phyloP scores from a whole-genome alignment of 2,797 vertebrate species.

The Xerus rutilus region DNA sequence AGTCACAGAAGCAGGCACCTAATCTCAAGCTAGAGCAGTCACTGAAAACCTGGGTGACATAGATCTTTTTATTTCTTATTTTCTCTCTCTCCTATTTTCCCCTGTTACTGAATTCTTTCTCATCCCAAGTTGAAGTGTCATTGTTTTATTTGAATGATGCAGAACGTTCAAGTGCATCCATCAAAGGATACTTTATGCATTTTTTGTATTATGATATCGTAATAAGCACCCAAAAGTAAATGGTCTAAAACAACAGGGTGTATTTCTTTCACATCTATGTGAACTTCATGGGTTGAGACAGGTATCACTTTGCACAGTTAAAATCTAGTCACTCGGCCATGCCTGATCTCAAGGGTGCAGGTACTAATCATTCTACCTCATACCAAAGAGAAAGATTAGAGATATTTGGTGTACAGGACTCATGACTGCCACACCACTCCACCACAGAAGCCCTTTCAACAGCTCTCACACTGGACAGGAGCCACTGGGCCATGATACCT shows the following conservation, averaged over 20 bases:
- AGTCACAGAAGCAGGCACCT: not conserved
- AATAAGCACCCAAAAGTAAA: not conserved
- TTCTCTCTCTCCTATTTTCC: not conserved
- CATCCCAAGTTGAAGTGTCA: not conserved
- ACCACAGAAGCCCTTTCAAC: not conserved
- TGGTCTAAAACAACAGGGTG: not conserved
- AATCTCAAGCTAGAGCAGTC: not conserved
- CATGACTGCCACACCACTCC: not conserved
- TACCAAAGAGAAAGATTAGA: not conserved
- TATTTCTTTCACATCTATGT: not conserved
- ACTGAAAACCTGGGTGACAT: not conserved
- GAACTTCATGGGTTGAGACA: not conserved
- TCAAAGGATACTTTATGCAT: not conserved
- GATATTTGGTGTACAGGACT: not conserved
- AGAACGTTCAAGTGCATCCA: not conserved
- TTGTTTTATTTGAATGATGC: not conserved
- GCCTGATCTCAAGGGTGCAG: not conserved
- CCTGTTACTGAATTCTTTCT: not conserved
- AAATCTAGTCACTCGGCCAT: not conserved
- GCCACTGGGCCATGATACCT: not conserved
- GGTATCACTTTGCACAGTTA: not conserved
- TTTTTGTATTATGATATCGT: not conserved
- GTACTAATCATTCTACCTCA: not conserved
- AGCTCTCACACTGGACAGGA: not conserved
- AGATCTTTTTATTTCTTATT: not conserved